Evolutionary conservation across 2,888 invertebrate genomes (phyloP).

Genomic region (Augiades crinisus): DNA sequence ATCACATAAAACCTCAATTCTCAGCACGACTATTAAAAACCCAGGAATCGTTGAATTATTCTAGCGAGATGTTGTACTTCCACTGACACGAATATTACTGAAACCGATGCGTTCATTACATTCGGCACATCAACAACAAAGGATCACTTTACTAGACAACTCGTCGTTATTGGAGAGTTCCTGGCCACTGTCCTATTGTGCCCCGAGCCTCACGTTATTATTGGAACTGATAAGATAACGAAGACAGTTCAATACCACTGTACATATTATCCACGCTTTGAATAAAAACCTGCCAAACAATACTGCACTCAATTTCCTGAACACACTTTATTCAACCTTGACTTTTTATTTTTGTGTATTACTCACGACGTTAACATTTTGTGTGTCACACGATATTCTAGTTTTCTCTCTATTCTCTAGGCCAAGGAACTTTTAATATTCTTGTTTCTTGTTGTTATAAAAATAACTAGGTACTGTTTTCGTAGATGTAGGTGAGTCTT

Average conservation of each 20-base stretch:
- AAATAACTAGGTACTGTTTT: no score
- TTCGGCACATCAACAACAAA: slow-evolving; percentile 14
- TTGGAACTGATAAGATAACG: slow-evolving; percentile 67
- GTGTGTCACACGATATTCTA: not conserved
- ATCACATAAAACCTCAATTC: slow-evolving; percentile 11
- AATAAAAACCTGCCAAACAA: slow-evolving; percentile 9
- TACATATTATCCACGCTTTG: slow-evolving; percentile 9
- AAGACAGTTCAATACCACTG: slow-evolving; percentile 63
- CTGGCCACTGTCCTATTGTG: slow-evolving; percentile 31
- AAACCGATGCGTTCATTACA: not conserved
- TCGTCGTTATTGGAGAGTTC: slow-evolving; percentile 24
- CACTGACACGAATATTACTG: slow-evolving; percentile 10
- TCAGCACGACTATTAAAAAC: slow-evolving; percentile 4
- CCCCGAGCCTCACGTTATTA: slow-evolving; percentile 50
- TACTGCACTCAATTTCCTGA: not conserved
- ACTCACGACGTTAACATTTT: not conserved
- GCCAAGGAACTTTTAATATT: not conserved
- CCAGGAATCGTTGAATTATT: not conserved
- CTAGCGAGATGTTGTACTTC: not conserved
- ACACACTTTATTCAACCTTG: slow-evolving; percentile 1
- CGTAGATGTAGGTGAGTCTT: no score
- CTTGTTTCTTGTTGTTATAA: no score
- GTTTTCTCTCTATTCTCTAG: not conserved
- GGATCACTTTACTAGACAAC: slow-evolving; percentile 33
- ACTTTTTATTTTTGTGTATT: not conserved